A percentile compares a stretch with the other conserved stretches of the same genome.
These are phyloP conservation scores for Drosophila ercepeae DNA, from an alignment of 1,140 invertebrate species.

Conservation along the genomic window DNA sequence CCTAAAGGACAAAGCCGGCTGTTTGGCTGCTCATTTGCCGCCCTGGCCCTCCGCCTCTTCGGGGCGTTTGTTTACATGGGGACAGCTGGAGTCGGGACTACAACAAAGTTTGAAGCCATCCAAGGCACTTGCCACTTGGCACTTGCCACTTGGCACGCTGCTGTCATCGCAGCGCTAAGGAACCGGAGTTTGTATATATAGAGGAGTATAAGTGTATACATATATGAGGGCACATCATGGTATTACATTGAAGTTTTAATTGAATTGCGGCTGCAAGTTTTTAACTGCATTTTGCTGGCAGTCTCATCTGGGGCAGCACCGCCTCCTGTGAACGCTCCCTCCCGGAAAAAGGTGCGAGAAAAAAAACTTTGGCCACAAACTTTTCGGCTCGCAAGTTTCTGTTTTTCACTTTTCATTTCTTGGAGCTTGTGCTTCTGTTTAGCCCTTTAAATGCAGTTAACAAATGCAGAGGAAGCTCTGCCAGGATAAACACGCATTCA, in stretches of 20 bases:
- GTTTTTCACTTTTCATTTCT: constrained; percentile 65
- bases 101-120: constrained; percentile 53
- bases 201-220: neutral
- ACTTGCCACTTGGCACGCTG: constrained; percentile 40
- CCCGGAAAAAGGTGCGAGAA: constrained; percentile 56
- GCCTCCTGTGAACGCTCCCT: neutral
- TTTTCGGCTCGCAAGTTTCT: constrained; percentile 63
- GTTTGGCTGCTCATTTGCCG: constrained; percentile 58
- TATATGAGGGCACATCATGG: constrained; percentile 35
- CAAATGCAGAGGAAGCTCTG: constrained; percentile 18
- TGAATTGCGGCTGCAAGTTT: constrained; percentile 80
- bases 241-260: constrained; percentile 80
- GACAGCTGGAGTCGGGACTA: constrained; percentile 58
- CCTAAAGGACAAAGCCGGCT: constrained; percentile 13
- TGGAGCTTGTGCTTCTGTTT: constrained; percentile 16
- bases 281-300: constrained; percentile 66
- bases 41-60: neutral
- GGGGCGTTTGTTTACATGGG: constrained; percentile 68
- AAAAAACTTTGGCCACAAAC: constrained; percentile 46
- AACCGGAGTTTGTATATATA: constrained; percentile 17
- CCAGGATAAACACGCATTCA: constrained; percentile 26
- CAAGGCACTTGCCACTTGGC: constrained; percentile 37
- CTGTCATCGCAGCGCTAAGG: constrained; percentile 48
- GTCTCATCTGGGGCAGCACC: neutral
- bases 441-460: constrained; percentile 35